Evolutionary conservation across 1,140 invertebrate species (phyloP), one percentile per base, ranked within the genome.

Genomic region (Lutraria rhynchaena): DNA sequence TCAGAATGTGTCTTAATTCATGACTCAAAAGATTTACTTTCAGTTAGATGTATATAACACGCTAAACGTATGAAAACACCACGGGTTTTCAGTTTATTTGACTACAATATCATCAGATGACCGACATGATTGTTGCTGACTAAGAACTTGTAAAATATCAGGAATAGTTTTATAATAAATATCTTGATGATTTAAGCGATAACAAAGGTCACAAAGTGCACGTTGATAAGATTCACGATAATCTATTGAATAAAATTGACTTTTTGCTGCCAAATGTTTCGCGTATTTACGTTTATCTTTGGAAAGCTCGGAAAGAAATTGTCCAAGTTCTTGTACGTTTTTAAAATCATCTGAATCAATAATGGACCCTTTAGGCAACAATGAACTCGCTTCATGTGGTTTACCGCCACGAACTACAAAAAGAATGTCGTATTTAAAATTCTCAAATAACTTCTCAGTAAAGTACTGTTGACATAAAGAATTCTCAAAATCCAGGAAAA

Each of bases 371-470:
- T 27, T 24, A 29, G 58, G 58, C 3, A 61, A 41, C 5, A 61
- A 61, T 15, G 51, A 5, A 22, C 17, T 27, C 5, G 58, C 24
- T 27, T 27, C 58, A 31, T 61, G 3, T 11, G 3, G 3, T 67
- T 5, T 9, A 44, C 41, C 63, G n/a, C 35, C 33, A 9, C 63
- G 4, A 5, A 22, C 4, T 41, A 67, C 41, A 44, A 67, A 15
- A 46, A 67, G 15, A 67, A 24, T 67, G 31, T 67, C 63, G 22
- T 44, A 67, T 3, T 41, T 46, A 31, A 44, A 67, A 24, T 67
- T 67, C 24, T 67, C 63, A 46, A 41, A 67, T 24, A 67, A 11
- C 24, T 67, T 67, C 27, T 67, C 63, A 3, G 63, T 67, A 31
- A 67, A 37, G 41, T 67, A 67, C 11, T 46, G 15, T 15, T 22